phyloP scores from a whole-genome alignment of 2,113 vertebrate genomes.

The Trematocara unimaculatum region DNA sequence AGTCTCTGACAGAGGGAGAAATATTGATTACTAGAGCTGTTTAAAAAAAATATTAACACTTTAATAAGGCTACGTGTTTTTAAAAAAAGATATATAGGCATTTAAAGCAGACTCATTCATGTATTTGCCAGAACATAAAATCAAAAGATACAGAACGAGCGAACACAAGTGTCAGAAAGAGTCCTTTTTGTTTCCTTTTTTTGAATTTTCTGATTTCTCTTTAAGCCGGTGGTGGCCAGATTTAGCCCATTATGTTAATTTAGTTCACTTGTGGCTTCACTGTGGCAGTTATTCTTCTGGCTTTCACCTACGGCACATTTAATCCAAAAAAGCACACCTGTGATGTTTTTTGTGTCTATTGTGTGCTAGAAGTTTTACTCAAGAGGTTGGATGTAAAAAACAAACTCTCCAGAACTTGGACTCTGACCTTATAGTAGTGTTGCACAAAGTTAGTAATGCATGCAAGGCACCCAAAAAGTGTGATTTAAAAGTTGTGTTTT shows the following conservation, averaged over 20 bases:
- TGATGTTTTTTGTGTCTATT: background rate
- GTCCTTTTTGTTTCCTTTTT: no score
- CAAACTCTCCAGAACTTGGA: background rate
- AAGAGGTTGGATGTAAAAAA: background rate
- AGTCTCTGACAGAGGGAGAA: background rate
- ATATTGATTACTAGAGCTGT: background rate
- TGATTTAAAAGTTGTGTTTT: background rate
- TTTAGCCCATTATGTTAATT: background rate
- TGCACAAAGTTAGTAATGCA: background rate
- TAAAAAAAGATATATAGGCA: background rate
- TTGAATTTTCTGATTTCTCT: background rate
- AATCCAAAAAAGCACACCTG: background rate
- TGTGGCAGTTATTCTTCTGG: background rate
- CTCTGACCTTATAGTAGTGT: background rate
- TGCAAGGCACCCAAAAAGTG: rapidly evolving
- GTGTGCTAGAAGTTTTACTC: background rate
- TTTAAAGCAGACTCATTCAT: background rate
- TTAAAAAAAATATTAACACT: background rate
- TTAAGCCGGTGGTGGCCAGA: rapidly evolving
- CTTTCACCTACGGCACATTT: background rate
- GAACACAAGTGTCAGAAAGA: no score
- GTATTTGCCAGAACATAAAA: background rate
- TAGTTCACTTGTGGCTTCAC: background rate
- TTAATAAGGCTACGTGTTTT: background rate
- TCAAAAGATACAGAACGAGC: no score